Conservation (phyloP, 2,797 vertebrate genomes). For the Selene dorsalis region DNA sequence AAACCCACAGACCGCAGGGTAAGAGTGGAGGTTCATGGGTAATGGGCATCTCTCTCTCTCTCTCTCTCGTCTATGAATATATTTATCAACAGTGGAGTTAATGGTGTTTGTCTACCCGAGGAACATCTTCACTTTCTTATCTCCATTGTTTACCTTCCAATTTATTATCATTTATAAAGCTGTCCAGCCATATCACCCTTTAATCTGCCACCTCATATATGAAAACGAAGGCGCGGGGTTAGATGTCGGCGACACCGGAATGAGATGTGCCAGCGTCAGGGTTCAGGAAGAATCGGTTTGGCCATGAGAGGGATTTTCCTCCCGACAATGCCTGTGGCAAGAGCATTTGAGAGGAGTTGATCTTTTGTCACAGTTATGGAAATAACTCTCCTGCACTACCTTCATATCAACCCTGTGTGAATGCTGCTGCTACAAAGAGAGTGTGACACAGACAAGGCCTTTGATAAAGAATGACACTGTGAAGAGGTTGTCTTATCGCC, state of each 20-base stretch:
- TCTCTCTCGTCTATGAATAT: constrained; percentile 44
- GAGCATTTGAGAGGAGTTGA: constrained; percentile 24
- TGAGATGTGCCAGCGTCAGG: constrained; percentile 8
- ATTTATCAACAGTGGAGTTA: constrained; percentile 29
- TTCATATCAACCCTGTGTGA: constrained; percentile 36
- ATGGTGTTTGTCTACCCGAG: constrained; percentile 9
- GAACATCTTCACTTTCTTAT: constrained; percentile 23
- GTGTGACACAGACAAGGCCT: constrained; percentile 13
- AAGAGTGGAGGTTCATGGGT: constrained; percentile 51
- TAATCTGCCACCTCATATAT: constrained; percentile 4
- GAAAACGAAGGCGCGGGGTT: constrained; percentile 7
- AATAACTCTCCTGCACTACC: constrained; percentile 48
- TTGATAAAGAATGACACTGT: constrained; percentile 10
- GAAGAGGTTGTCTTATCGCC: neutral
- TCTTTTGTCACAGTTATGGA: constrained; percentile 45
- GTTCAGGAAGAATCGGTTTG: constrained; percentile 30
- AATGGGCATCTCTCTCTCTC: constrained; percentile 38
- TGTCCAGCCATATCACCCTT: constrained; percentile 2
- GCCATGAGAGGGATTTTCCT: constrained; percentile 29
- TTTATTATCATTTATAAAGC: constrained; percentile 12
- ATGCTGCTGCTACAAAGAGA: constrained; percentile 20
- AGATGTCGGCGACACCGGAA: constrained; percentile 13
- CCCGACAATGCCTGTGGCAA: constrained; percentile 19
- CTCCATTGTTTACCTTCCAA: constrained; percentile 3
- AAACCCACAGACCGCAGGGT: constrained; percentile 33